Evolutionary conservation across 2,888 invertebrate species (phyloP).

Genomic region (Meteorus cinctellus): DNA sequence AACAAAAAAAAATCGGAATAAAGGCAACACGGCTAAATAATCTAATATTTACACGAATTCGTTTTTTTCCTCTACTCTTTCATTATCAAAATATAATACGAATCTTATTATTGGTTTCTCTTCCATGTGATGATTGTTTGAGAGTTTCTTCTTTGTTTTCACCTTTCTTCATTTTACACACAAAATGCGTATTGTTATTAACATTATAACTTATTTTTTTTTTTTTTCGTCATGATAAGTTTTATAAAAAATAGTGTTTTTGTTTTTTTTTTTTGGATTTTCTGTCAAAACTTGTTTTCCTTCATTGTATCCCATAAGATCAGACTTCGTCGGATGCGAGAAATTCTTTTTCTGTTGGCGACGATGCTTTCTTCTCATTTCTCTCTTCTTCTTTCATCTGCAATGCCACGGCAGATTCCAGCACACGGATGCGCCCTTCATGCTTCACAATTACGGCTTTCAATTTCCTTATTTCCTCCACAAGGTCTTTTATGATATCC

Average conservation of each 20-base stretch:
- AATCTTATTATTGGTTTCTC: slow-evolving; percentile 56
- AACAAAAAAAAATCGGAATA: slow-evolving; percentile 58
- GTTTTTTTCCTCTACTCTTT: slow-evolving; percentile 30
- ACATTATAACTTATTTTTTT: slow-evolving; percentile 50
- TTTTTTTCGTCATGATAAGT: slow-evolving; percentile 46
- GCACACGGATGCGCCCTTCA: slow-evolving; percentile 87
- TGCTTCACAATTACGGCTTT: slow-evolving; percentile 97
- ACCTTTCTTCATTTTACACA: slow-evolving; percentile 58
- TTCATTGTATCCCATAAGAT: slow-evolving; percentile 52
- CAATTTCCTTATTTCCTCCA: slow-evolving; percentile 91
- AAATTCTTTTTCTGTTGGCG: slow-evolving; percentile 64
- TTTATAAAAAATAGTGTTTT: slow-evolving; percentile 43
- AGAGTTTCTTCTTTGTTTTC: slow-evolving; percentile 50
- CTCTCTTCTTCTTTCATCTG: slow-evolving; percentile 71
- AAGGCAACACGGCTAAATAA: slow-evolving; percentile 67
- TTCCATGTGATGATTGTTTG: slow-evolving; percentile 50
- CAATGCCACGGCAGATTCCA: slow-evolving; percentile 80
- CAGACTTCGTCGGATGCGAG: slow-evolving; percentile 71
- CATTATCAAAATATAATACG: slow-evolving; percentile 71
- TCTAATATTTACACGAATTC: slow-evolving; percentile 73
- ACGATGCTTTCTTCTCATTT: slow-evolving; percentile 67
- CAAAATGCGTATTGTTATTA: slow-evolving; percentile 1
- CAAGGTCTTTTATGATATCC: slow-evolving; percentile 86
- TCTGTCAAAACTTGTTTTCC: slow-evolving; percentile 6
- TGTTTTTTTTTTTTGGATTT: slow-evolving; percentile 43